phyloP scores from a whole-genome alignment of 2,797 vertebrate species.

The Protosalanx chinensis region DNA sequence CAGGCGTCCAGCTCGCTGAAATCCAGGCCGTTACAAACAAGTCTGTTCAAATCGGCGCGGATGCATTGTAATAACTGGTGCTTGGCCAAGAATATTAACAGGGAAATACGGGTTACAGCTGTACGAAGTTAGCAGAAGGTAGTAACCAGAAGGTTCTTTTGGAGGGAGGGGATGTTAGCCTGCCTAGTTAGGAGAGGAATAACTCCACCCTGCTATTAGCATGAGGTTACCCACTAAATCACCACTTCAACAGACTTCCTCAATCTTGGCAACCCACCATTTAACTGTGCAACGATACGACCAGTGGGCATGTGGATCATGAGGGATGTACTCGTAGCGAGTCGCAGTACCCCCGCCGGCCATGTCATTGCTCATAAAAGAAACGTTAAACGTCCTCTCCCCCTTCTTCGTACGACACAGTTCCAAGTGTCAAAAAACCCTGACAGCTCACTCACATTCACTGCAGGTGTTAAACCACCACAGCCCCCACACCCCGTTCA shows the following conservation, averaged over 20 bases:
- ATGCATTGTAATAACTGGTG: too few species aligned
- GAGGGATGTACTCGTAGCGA: background rate
- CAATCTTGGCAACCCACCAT: conserved; percentile 77
- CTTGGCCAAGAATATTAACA: conserved; percentile 1
- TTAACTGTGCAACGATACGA: conserved; percentile 62
- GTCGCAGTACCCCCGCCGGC: background rate
- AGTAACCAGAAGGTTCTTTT: conserved; percentile 46
- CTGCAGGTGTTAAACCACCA: too few species aligned
- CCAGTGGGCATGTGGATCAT: background rate
- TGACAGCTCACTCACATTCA: conserved; percentile 51
- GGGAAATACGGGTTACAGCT: conserved; percentile 43
- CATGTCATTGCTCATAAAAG: background rate
- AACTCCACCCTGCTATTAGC: conserved; percentile 90
- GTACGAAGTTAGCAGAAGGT: background rate
- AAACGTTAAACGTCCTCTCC: background rate
- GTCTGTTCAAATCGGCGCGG: too few species aligned
- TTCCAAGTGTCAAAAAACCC: conserved; percentile 31
- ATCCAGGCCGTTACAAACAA: too few species aligned
- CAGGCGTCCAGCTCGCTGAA: too few species aligned
- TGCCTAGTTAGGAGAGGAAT: conserved; percentile 78
- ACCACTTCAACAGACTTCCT: conserved; percentile 75
- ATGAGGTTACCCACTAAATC: conserved; percentile 88
- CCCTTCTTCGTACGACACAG: conserved; percentile 48
- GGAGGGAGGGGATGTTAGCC: conserved; percentile 60
- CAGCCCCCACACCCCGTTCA: too few species aligned